phyloP scores from a whole-genome alignment of 1,140 invertebrate genomes.

The Chrysoperla carnea region DNA sequence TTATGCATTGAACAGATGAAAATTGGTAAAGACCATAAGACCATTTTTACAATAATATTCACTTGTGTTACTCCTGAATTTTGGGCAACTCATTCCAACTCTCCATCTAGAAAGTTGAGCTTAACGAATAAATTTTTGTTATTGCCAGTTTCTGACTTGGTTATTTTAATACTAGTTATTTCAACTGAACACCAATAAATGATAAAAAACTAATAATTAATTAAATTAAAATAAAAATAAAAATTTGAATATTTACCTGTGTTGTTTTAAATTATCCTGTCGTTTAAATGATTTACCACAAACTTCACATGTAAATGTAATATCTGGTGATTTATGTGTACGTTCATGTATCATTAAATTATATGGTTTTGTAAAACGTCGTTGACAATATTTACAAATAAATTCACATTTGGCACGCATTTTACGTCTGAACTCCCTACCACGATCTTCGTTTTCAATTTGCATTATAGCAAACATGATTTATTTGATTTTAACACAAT shows the following conservation, averaged over 20 bases:
- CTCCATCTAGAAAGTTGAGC: too few species aligned
- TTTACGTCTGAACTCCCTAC: conserved; percentile 80
- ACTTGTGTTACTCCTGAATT: too few species aligned
- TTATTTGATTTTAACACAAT: conserved; percentile 10
- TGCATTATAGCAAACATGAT: conserved; percentile 74
- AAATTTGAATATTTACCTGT: conserved; percentile 48
- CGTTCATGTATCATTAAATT: conserved; percentile 98
- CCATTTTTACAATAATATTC: too few species aligned
- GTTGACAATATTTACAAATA: conserved; percentile 97
- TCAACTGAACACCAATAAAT: too few species aligned
- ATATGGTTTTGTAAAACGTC: conserved; percentile 97
- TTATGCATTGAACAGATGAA: too few species aligned
- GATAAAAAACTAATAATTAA: too few species aligned
- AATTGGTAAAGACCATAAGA: too few species aligned
- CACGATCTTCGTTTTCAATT: conserved; percentile 78
- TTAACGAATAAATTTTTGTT: too few species aligned
- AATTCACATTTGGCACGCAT: conserved; percentile 92
- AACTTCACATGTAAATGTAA: conserved; percentile 96
- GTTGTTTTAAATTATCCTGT: conserved; percentile 89
- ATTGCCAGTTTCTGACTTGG: too few species aligned
- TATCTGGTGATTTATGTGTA: conserved; percentile 91
- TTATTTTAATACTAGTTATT: too few species aligned
- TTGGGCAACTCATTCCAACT: too few species aligned
- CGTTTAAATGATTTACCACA: conserved; percentile 97
- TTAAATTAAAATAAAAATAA: too few species aligned